phyloP scores from a whole-genome alignment of 2,888 invertebrate genomes.

The Lepidocyrtinus sp. region DNA sequence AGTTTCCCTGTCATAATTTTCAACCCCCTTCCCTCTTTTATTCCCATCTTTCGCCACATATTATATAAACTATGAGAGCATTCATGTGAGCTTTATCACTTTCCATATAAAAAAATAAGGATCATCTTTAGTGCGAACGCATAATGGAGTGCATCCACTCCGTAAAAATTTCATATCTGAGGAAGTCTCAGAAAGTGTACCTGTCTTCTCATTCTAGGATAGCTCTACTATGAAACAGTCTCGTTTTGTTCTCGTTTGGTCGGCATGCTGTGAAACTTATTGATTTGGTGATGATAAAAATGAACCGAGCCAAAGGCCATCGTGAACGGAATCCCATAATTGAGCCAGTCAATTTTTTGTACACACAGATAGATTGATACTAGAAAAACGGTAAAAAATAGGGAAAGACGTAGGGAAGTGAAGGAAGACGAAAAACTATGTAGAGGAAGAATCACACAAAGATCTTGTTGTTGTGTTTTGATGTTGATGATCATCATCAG shows the following conservation, averaged over 20 bases:
- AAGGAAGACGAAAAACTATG: slow-evolving; percentile 16
- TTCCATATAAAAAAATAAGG: slow-evolving; percentile 1
- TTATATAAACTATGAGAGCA: background rate
- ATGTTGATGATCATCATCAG: slow-evolving; percentile 45
- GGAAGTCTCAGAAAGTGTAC: background rate
- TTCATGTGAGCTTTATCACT: slow-evolving; percentile 17
- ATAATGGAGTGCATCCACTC: background rate
- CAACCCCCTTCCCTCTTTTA: slow-evolving; percentile 21
- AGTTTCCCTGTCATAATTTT: slow-evolving; percentile 13
- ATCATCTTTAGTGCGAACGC: slow-evolving; percentile 5
- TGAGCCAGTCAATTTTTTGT: slow-evolving; percentile 53
- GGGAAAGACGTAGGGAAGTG: slow-evolving; percentile 15
- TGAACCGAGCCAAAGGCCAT: slow-evolving; percentile 69
- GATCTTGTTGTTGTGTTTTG: slow-evolving; percentile 59
- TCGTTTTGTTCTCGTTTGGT: slow-evolving; percentile 31
- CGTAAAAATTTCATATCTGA: background rate
- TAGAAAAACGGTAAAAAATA: slow-evolving; percentile 25
- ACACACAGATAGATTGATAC: slow-evolving; percentile 37
- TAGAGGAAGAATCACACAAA: slow-evolving; percentile 56
- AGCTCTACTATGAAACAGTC: background rate
- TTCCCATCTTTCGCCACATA: background rate
- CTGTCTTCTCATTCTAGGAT: too few relatives aligned
- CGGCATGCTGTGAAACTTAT: slow-evolving; percentile 67
- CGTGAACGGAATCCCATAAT: slow-evolving; percentile 68
- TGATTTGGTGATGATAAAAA: slow-evolving; percentile 69